Base-by-base conservation (phyloP, 2,888 invertebrate genomes). In the Entomobrya multifasciata region DNA sequence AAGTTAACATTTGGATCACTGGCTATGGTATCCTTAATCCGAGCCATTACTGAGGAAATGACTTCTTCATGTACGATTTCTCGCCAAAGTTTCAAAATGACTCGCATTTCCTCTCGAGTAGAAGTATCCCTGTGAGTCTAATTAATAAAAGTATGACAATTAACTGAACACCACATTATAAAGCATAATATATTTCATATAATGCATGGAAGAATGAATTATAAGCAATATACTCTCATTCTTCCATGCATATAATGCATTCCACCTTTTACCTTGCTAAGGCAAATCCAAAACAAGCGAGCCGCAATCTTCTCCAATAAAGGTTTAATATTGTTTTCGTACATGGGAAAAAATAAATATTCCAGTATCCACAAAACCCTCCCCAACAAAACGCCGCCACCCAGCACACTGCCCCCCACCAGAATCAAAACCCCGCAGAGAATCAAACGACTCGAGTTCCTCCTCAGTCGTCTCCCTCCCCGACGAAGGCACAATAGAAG, bases 401-500 rank as follows among this genome's bases (percentile, higher is more conserved):
- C 4, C 47, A 41, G 70, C 65, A 0, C 67, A 80, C 25, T 52
- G 36, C 70, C 41, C 36, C 3, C 15, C 22, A 8, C 22, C 20
- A 22, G 15, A 60, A 22, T n/a, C n/a, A n/a, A 30, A 20, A 22
- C n/a, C 52, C 17, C 52, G 80, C 15, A 2, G 79, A 1, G 6
- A 17, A 4, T 77, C 49, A n/a, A 11, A 10, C n/a, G 5, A n/a
- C 55, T 77, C 77, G 47, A 44, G 25, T 17, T 22, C 27, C 44
- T 78, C 79, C 36, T 49, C 78, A 13, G 65, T 62, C 6, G 62
- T 36, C 6, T 55, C 70, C 8, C 93, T 94, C 6, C 95, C 95
- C 0, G 96, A 96, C 91, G 96, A 96, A 91, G 94, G 95, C 62
- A 95, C 95, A 89, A 92, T 96, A 44, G 96, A 95, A 92, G 96